These are phyloP conservation scores for Lomographa bimaculata DNA, from an alignment of 2,888 invertebrate genomes.

Conservation along the genomic window DNA sequence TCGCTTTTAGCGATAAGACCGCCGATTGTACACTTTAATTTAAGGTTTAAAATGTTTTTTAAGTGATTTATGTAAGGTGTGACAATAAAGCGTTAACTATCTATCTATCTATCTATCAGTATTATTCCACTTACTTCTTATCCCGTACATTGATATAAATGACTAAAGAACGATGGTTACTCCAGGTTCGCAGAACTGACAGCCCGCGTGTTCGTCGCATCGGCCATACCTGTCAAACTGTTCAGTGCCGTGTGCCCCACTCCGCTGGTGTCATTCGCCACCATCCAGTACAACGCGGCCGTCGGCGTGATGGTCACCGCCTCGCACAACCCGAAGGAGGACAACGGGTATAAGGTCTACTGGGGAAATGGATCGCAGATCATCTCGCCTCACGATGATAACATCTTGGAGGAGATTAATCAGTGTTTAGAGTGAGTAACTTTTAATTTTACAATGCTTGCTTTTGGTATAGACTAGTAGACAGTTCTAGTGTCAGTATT, in stretches of 20 bases:
- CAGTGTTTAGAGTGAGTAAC: slow-evolving; percentile 86
- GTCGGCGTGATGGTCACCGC: slow-evolving; percentile 98
- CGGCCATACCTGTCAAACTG: slow-evolving; percentile 90
- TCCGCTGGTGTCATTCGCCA: slow-evolving; percentile 95
- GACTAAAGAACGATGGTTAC: too few species aligned
- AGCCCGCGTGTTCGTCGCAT: slow-evolving; percentile 91
- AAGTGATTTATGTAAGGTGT: too few species aligned
- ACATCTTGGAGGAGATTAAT: slow-evolving; percentile 91
- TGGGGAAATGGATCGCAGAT: slow-evolving; percentile 98
- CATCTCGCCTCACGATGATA: slow-evolving; percentile 94
- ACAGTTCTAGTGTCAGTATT: too few species aligned
- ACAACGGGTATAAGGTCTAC: slow-evolving; percentile 99
- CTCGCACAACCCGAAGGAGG: slow-evolving; percentile 97
- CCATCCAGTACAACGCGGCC: slow-evolving; percentile 87
- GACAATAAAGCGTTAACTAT: too few species aligned
- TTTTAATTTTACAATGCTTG: not conserved
- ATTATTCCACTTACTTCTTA: too few species aligned
- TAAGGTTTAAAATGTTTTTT: too few species aligned
- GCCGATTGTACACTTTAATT: too few species aligned
- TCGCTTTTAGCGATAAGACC: too few species aligned
- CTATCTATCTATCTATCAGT: too few species aligned
- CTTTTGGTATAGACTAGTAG: too few species aligned
- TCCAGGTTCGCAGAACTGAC: slow-evolving; percentile 95
- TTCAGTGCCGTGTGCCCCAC: slow-evolving; percentile 94
- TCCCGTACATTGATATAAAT: too few species aligned